phyloP scores from a whole-genome alignment of 2,888 invertebrate species.

The Fabriciana adippe region DNA sequence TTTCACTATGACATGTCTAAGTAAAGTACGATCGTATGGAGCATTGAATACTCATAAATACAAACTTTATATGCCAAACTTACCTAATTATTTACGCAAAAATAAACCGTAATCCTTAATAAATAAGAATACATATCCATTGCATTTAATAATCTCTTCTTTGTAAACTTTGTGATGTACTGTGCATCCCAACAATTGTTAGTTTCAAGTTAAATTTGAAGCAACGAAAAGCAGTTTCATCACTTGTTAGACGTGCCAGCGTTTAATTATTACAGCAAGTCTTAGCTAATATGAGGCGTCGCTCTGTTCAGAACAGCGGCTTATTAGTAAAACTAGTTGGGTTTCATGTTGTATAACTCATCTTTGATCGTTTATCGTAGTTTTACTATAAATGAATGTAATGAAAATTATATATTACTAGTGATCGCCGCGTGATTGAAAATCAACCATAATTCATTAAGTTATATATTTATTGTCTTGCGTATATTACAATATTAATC shows the following conservation, averaged over 20 bases:
- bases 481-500: too few relatives aligned
- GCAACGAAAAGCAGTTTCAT: slow-evolving; percentile 67
- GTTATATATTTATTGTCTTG: too few relatives aligned
- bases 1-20: too few relatives aligned
- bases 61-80: too few relatives aligned
- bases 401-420: not conserved
- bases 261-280: slow-evolving; percentile 72
- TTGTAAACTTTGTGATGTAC: slow-evolving; percentile 11
- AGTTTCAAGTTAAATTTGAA: slow-evolving; percentile 58
- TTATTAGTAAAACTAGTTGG: slow-evolving; percentile 40
- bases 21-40: too few relatives aligned
- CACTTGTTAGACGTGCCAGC: slow-evolving; percentile 48
- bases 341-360: slow-evolving; percentile 13
- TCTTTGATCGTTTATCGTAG: slow-evolving; percentile 5
- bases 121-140: too few relatives aligned
- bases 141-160: not conserved
- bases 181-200: slow-evolving; percentile 29
- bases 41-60: too few relatives aligned
- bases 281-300: slow-evolving; percentile 66
- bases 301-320: slow-evolving; percentile 51
- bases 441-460: too few relatives aligned
- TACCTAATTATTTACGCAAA: too few relatives aligned
- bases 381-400: not conserved
- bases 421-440: too few relatives aligned
- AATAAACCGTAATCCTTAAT: too few relatives aligned